A percentile compares a stretch with the other conserved stretches of the same genome.
phyloP scores from a whole-genome alignment of 2,797 vertebrate genomes.

The Staurois parvus region DNA sequence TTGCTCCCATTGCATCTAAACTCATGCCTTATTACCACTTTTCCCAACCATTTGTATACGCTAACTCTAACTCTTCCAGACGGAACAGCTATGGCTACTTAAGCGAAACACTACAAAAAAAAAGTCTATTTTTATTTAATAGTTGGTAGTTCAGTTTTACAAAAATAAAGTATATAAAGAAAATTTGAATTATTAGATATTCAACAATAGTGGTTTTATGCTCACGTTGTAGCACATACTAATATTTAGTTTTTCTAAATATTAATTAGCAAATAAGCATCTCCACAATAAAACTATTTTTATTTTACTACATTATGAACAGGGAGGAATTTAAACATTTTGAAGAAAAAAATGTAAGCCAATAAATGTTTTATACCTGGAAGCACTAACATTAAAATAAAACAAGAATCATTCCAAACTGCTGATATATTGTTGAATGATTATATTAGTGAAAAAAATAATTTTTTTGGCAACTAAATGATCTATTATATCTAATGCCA shows the following conservation, averaged over 20 bases:
- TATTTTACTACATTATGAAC: not conserved
- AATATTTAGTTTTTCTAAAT: not conserved
- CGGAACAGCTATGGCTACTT: slow-evolving; percentile 59
- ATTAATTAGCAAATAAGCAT: not conserved
- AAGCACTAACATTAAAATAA: too few species aligned
- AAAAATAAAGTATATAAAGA: not conserved
- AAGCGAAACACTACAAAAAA: slow-evolving; percentile 45
- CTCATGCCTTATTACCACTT: slow-evolving; percentile 84
- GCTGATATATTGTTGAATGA: too few species aligned
- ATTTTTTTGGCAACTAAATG: too few species aligned
- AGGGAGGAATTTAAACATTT: too few species aligned
- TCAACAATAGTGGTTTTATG: not conserved
- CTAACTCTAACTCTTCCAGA: slow-evolving; percentile 83
- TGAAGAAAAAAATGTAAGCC: too few species aligned
- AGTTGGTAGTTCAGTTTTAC: not conserved
- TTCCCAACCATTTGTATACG: slow-evolving; percentile 88
- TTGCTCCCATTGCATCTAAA: slow-evolving; percentile 90
- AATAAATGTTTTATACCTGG: too few species aligned
- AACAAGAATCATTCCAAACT: too few species aligned
- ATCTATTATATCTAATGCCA: too few species aligned
- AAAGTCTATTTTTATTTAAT: slow-evolving; percentile 30
- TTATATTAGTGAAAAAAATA: too few species aligned
- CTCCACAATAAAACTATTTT: not conserved
- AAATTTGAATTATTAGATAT: not conserved
- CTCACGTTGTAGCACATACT: not conserved